Percentiles rank a stretch among this genome's conserved stretches.
These are phyloP conservation scores for Athene noctua DNA, from an alignment of 2,113 vertebrate species.

Conservation along the genomic window DNA sequence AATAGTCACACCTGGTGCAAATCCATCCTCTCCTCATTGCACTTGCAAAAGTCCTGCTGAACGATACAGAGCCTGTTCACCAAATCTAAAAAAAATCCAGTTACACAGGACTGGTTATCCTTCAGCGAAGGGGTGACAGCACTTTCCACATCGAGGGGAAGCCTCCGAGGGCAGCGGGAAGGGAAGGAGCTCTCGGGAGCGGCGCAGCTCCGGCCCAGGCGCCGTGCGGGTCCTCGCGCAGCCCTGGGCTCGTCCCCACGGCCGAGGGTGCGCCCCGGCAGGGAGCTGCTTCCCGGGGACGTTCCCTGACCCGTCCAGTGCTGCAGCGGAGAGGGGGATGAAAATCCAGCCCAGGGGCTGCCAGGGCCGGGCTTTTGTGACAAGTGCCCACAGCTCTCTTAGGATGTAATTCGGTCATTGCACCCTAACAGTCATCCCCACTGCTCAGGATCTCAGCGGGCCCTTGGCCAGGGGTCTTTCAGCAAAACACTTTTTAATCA, in stretches of 20 bases:
- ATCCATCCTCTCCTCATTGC: not conserved
- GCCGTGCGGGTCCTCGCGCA: accelerated
- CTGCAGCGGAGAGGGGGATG: not conserved
- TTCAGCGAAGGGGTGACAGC: too few species aligned
- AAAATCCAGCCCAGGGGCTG: not conserved
- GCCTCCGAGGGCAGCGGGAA: accelerated
- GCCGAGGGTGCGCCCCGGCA: accelerated
- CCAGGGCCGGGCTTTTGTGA: not conserved
- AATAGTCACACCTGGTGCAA: not conserved
- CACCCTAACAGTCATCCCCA: accelerated
- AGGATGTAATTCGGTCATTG: not conserved
- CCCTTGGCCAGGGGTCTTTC: not conserved
- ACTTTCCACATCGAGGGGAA: not conserved
- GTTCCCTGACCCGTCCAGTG: not conserved
- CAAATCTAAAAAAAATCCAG: not conserved
- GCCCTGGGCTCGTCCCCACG: not conserved
- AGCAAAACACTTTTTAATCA: not conserved
- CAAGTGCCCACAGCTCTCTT: not conserved
- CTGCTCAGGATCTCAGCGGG: not conserved
- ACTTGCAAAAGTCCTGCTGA: not conserved
- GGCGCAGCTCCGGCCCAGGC: not conserved
- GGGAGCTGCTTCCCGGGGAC: too few species aligned
- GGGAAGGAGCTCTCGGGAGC: not conserved
- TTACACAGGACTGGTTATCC: accelerated
- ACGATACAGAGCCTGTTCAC: not conserved